A percentile compares a stretch with the other conserved stretches of the same genome.
Evolutionary conservation across 2,113 vertebrate species (phyloP).

Genomic region (Lepus europaeus): DNA sequence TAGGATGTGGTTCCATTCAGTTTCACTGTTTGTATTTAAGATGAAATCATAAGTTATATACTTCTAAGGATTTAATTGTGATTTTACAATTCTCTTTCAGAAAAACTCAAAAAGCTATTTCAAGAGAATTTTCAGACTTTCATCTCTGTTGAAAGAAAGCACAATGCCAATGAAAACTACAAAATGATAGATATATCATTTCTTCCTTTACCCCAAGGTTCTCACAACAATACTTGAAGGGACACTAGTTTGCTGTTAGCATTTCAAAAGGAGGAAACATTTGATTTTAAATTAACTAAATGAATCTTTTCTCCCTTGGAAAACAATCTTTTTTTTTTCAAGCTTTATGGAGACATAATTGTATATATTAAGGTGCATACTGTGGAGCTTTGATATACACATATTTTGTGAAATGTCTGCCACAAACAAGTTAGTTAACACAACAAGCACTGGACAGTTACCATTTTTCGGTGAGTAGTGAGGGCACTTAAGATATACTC

Average conservation of each 20-base stretch:
- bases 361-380: background rate
- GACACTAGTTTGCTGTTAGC: background rate
- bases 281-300: conserved; percentile 63
- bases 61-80: conserved; percentile 28
- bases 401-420: background rate
- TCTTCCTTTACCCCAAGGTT: conserved; percentile 2
- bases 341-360: background rate
- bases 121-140: conserved; percentile 4
- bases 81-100: conserved; percentile 34
- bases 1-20: background rate
- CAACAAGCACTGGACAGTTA: background rate
- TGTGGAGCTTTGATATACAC: background rate
- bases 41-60: conserved; percentile 39
- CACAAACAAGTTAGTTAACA: background rate
- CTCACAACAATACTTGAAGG: background rate
- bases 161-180: background rate
- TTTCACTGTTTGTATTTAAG: conserved; percentile 14
- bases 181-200: background rate
- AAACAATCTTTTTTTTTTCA: conserved; percentile 15
- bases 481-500: background rate
- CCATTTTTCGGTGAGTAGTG: background rate
- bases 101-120: conserved; percentile 24
- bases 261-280: background rate
- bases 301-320: background rate
- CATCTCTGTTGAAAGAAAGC: conserved; percentile 3